Evolutionary conservation across 30 jellyfish, hydroid and myxozoan genomes (phyloP).

Genomic region (Hydractinia echinata): DNA sequence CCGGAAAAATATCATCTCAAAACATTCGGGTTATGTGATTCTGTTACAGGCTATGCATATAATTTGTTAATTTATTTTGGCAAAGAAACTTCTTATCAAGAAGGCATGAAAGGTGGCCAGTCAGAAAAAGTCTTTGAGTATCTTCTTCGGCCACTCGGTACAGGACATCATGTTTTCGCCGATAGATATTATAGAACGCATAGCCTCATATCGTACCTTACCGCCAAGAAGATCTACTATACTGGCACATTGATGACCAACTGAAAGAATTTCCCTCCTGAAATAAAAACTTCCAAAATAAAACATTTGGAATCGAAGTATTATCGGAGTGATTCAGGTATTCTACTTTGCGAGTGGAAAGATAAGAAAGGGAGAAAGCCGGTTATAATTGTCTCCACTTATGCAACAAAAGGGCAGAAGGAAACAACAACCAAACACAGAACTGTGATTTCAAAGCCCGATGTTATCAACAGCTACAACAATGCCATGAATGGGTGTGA

Average conservation of each 20-base stretch:
- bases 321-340: no score
- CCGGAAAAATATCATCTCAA: slow-evolving; percentile 42
- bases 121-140: slow-evolving; percentile 33
- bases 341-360: no score
- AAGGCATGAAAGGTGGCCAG: slow-evolving; percentile 3
- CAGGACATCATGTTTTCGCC: slow-evolving; percentile 46
- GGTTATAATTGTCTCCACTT: slow-evolving; percentile 29
- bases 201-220: slow-evolving; percentile 3
- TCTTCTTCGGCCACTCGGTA: slow-evolving; percentile 42
- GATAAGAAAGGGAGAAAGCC: slow-evolving; percentile 43
- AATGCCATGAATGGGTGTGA: slow-evolving; percentile 23
- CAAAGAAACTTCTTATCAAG: slow-evolving; percentile 8
- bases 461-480: not conserved
- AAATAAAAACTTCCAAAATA: no score
- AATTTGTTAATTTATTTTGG: slow-evolving; percentile 37
- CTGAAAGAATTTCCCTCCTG: no score
- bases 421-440: not conserved
- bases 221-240: not conserved
- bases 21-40: slow-evolving; percentile 43
- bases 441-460: slow-evolving; percentile 8
- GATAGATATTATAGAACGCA: slow-evolving; percentile 36
- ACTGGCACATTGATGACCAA: no score
- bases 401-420: not conserved
- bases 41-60: slow-evolving; percentile 36
- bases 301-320: no score